Evolutionary conservation across 2,888 invertebrate genomes (phyloP).

Genomic region (Drosophila nigritarsus): DNA sequence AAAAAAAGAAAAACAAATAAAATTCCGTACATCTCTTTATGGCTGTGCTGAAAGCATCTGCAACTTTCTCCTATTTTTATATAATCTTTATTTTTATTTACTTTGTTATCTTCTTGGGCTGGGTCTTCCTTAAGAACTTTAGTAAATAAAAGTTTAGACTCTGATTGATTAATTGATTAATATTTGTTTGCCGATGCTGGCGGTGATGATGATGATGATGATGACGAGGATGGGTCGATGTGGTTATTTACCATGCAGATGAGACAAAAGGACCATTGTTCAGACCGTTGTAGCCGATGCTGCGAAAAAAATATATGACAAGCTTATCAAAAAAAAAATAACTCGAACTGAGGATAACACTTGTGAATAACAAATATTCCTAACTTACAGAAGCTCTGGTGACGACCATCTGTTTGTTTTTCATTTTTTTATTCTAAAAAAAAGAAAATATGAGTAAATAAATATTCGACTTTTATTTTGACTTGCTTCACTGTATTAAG

Average conservation of each 20-base stretch:
- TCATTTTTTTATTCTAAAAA: neutral
- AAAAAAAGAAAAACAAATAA: neutral
- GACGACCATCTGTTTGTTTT: neutral
- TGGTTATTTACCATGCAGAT: neutral
- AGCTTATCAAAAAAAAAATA: neutral
- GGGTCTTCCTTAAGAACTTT: conserved; percentile 11
- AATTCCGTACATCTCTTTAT: neutral
- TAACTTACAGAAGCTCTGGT: neutral
- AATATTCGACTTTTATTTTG: too few relatives aligned
- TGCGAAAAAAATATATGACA: neutral
- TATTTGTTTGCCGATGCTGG: conserved; percentile 7
- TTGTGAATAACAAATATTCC: neutral
- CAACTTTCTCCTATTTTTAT: neutral
- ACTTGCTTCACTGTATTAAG: too few relatives aligned
- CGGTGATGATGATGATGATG: conserved; percentile 1
- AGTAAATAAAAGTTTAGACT: conserved; percentile 5
- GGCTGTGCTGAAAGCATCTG: neutral
- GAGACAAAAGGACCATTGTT: neutral
- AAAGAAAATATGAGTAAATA: too few relatives aligned
- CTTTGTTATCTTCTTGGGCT: neutral
- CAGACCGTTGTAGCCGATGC: neutral
- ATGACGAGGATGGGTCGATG: neutral
- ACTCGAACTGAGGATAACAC: neutral
- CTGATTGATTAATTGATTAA: conserved; percentile 51
- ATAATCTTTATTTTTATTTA: neutral